Conservation (phyloP, 2,113 vertebrate genomes). For the Scopus umbretta region DNA sequence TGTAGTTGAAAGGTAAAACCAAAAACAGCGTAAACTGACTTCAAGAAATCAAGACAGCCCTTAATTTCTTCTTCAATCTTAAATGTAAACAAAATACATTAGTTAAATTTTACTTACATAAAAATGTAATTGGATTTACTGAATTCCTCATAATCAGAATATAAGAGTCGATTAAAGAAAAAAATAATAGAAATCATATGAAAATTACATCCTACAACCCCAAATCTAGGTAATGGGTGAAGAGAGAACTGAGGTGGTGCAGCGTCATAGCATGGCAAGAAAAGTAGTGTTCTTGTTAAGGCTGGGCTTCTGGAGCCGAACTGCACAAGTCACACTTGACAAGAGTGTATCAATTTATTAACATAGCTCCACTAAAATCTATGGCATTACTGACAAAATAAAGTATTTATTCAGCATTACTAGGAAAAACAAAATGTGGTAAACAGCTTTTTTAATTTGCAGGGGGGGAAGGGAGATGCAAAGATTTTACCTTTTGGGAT, state of each 20-base stretch:
- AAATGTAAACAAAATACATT: background rate
- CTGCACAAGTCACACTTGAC: background rate
- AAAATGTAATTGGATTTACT: background rate
- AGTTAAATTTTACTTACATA: background rate
- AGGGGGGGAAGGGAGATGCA: too few relatives aligned
- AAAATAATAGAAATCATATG: background rate
- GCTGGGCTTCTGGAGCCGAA: background rate
- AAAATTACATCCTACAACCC: background rate
- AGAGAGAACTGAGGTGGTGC: background rate
- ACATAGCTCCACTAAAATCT: background rate
- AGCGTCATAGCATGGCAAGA: background rate
- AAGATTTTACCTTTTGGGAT: background rate
- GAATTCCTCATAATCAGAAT: background rate
- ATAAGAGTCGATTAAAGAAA: background rate
- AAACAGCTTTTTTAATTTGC: background rate
- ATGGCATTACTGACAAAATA: background rate
- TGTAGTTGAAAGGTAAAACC: slow-evolving; percentile 92
- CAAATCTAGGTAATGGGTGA: background rate
- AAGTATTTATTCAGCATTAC: background rate
- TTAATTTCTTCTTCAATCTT: slow-evolving; percentile 92
- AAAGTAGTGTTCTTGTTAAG: background rate
- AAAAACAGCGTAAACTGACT: slow-evolving; percentile 85
- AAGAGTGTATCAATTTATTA: background rate
- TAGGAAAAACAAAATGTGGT: background rate
- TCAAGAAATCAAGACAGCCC: slow-evolving; percentile 88